Evolutionary conservation across 2,888 invertebrate genomes (phyloP).

Genomic region (Ectemnius lituratus): DNA sequence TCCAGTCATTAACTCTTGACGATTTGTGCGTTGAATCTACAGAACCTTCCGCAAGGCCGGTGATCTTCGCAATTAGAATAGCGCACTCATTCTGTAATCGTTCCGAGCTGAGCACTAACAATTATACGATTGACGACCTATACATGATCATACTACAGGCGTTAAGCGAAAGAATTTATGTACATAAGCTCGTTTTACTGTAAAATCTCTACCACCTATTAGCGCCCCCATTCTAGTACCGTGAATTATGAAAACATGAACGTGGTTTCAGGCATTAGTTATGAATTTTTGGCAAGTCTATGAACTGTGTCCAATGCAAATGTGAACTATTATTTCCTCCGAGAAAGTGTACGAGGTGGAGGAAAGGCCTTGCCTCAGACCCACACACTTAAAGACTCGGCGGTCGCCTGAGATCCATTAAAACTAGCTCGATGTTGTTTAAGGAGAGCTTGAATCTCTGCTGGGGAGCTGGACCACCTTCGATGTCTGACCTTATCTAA

Average conservation of each 20-base stretch:
- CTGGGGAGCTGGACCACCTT: slow-evolving; percentile 75
- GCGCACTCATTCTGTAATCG: background rate
- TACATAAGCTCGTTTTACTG: slow-evolving; percentile 5
- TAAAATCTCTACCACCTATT: background rate
- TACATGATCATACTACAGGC: background rate
- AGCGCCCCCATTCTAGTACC: background rate
- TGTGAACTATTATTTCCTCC: background rate
- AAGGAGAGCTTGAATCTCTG: slow-evolving; percentile 70
- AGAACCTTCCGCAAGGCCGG: background rate
- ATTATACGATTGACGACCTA: background rate
- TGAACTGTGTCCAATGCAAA: background rate
- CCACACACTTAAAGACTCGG: slow-evolving; percentile 75
- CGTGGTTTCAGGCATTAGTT: too few relatives aligned
- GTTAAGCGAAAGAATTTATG: background rate
- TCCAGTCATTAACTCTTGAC: background rate
- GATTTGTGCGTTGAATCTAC: background rate
- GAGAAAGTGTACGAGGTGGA: background rate
- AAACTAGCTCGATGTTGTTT: slow-evolving; percentile 71
- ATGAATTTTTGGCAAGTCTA: too few relatives aligned
- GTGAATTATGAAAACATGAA: too few relatives aligned
- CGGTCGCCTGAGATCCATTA: slow-evolving; percentile 58
- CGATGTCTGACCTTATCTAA: slow-evolving; percentile 70
- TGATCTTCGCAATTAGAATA: background rate
- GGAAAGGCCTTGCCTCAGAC: slow-evolving; percentile 52
- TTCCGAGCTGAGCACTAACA: background rate